Evolutionary conservation across 2,113 vertebrate genomes (phyloP).

Genomic region (Heterotilapia buettikoferi): DNA sequence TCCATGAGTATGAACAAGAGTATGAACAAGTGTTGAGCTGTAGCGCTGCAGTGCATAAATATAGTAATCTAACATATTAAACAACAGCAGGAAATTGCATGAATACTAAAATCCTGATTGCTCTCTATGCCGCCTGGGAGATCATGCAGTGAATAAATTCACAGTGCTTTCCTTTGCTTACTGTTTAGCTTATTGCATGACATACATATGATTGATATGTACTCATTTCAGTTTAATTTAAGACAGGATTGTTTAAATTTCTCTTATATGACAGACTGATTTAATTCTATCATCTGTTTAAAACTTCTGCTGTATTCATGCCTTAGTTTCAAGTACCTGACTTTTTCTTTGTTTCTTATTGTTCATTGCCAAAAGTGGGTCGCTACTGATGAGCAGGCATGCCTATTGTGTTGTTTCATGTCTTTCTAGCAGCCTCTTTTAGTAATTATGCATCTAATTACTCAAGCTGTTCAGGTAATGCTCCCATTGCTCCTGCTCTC

Average conservation of each 20-base stretch:
- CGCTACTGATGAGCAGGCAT: not conserved
- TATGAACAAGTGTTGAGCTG: not conserved
- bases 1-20: not conserved
- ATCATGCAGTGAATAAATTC: not conserved
- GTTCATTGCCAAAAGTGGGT: not conserved
- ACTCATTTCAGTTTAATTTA: not conserved
- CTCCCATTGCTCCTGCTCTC: not conserved
- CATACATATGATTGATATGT: not conserved
- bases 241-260: not conserved
- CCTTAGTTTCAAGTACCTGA: not conserved
- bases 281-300: not conserved
- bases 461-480: not conserved
- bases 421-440: not conserved
- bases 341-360: not conserved
- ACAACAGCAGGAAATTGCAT: not conserved
- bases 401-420: not conserved
- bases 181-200: not conserved
- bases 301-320: not conserved
- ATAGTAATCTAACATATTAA: not conserved
- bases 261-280: not conserved
- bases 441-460: not conserved
- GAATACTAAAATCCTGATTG: not conserved
- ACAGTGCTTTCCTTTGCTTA: not conserved
- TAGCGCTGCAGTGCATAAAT: not conserved
- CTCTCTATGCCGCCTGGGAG: not conserved